These are phyloP conservation scores for Hirtodrosophila trivittata DNA, from an alignment of 2,888 invertebrate genomes.

Conservation along the genomic window DNA sequence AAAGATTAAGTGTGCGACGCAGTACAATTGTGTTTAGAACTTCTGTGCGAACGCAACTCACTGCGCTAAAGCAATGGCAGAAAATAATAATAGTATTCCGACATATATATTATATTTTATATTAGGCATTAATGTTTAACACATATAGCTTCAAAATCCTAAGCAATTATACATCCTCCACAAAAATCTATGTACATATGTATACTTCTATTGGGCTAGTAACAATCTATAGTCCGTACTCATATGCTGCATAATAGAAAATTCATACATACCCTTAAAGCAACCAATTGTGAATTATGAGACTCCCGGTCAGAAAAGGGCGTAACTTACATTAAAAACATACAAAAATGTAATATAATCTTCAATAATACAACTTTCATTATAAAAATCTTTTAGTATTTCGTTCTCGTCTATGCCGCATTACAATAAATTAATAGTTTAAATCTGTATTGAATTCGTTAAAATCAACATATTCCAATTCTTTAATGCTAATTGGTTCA, in stretches of 20 bases:
- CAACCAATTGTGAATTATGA: slow-evolving; percentile 62
- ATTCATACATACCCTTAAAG: slow-evolving; percentile 46
- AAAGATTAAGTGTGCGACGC: no score
- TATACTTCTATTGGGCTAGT: slow-evolving; percentile 44
- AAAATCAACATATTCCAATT: no score
- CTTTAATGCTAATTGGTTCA: no score
- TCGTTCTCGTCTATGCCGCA: no score
- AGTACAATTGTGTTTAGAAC: no score
- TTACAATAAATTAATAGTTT: no score
- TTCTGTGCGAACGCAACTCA: no score
- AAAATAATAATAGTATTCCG: no score
- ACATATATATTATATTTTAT: slow-evolving; percentile 14
- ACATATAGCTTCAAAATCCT: slow-evolving; percentile 19
- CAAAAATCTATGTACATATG: slow-evolving; percentile 3
- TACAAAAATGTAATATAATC: slow-evolving; percentile 62
- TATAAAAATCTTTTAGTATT: no score
- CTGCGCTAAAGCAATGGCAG: no score
- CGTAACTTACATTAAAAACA: slow-evolving; percentile 53
- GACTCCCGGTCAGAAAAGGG: slow-evolving; percentile 76
- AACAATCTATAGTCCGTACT: slow-evolving; percentile 14
- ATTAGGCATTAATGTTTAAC: slow-evolving; percentile 34
- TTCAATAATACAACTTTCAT: slow-evolving; percentile 67
- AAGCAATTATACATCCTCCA: slow-evolving; percentile 13
- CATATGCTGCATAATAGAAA: slow-evolving; percentile 37
- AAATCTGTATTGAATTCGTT: no score